phyloP scores from a whole-genome alignment of 2,888 invertebrate genomes.

The Teinopalpus imperialis region DNA sequence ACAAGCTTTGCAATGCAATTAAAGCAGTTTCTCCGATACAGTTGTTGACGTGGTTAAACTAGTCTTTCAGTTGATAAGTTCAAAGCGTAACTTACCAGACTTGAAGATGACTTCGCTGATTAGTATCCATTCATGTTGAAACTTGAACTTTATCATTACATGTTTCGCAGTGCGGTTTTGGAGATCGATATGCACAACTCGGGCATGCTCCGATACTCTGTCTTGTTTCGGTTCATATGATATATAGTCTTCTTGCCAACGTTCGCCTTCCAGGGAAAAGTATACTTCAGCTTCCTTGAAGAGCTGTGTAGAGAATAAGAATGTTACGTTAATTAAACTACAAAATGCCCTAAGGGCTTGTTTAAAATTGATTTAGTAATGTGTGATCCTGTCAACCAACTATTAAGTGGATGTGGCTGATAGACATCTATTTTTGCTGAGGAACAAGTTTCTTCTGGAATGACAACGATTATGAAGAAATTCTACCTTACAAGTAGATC shows the following conservation, averaged over 20 bases:
- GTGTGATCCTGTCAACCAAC: no score
- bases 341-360: no score
- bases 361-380: no score
- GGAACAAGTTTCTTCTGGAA: no score
- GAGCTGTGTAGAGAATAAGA: slow-evolving; percentile 71
- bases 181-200: slow-evolving; percentile 87
- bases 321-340: no score
- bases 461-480: no score
- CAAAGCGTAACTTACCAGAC: slow-evolving; percentile 83
- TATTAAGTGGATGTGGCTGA: no score
- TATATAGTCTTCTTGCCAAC: slow-evolving; percentile 86
- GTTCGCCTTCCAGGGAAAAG: slow-evolving; percentile 90
- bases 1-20: slow-evolving; percentile 26
- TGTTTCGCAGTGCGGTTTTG: slow-evolving; percentile 88
- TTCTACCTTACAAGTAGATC: no score
- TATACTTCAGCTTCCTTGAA: slow-evolving; percentile 89
- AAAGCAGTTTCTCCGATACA: slow-evolving; percentile 3
- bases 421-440: no score
- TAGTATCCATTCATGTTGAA: slow-evolving; percentile 92
- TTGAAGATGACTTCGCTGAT: slow-evolving; percentile 94
- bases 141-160: slow-evolving; percentile 88
- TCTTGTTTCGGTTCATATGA: slow-evolving; percentile 83
- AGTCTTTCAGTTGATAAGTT: slow-evolving; percentile 3
- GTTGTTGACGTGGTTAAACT: slow-evolving; percentile 9
- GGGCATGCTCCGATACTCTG: slow-evolving; percentile 78